phyloP scores from a whole-genome alignment of 2,113 vertebrate genomes.

The Muntiacus reevesi region DNA sequence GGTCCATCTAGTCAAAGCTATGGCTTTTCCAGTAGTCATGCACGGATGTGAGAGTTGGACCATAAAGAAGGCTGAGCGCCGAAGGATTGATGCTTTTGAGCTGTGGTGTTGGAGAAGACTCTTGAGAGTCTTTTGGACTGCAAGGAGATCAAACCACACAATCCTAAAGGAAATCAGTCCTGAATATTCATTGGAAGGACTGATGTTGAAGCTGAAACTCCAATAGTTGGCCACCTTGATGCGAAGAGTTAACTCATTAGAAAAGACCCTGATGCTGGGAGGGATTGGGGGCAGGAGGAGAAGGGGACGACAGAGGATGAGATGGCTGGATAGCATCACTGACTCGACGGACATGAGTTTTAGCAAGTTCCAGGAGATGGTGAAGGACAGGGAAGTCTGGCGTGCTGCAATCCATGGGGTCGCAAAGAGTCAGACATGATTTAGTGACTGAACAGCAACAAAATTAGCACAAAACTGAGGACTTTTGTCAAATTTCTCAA shows the following conservation, averaged over 20 bases:
- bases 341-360: neutral
- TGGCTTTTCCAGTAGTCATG: neutral
- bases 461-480: neutral
- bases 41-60: neutral
- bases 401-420: neutral
- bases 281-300: neutral
- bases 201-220: neutral
- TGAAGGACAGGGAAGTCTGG: neutral
- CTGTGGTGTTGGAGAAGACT: neutral
- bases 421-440: neutral
- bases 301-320: neutral
- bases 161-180: neutral
- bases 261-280: neutral
- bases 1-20: neutral
- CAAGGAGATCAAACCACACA: neutral
- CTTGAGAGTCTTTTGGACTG: neutral
- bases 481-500: neutral
- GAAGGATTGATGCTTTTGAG: neutral
- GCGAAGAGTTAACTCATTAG: neutral
- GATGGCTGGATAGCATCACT: neutral
- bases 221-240: neutral
- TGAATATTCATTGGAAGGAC: neutral
- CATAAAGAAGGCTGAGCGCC: rapidly evolving
- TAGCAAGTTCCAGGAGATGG: neutral
- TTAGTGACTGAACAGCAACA: neutral